A percentile compares a stretch with the other conserved stretches of the same genome.
These are phyloP conservation scores for Caenorhabditis briggsae DNA, from an alignment of 1,140 invertebrate genomes.

Conservation along the genomic window DNA sequence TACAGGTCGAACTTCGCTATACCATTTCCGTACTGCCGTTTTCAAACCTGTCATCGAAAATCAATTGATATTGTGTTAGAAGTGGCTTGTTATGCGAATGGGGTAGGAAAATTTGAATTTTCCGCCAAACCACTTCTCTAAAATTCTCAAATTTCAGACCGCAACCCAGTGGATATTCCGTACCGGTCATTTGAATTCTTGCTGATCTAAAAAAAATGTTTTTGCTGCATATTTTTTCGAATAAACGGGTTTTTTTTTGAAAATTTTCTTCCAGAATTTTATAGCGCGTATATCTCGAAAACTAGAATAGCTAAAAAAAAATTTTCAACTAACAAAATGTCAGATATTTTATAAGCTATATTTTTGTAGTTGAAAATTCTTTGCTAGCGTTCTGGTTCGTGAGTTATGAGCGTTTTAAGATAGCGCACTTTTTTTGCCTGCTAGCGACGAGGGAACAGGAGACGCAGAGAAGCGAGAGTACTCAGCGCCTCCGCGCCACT, in stretches of 20 bases:
- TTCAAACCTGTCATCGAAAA: conserved; percentile 3
- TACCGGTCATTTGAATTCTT: conserved; percentile 31
- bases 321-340: too few species aligned
- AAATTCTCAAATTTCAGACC: background rate
- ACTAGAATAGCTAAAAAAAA: too few species aligned
- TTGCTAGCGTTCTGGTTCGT: too few species aligned
- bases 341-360: too few species aligned
- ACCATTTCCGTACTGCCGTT: conserved; percentile 12
- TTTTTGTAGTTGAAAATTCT: too few species aligned
- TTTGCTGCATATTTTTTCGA: background rate
- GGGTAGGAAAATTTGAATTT: background rate
- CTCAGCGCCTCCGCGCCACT: too few species aligned
- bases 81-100: conserved; percentile 17
- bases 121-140: background rate
- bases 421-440: too few species aligned
- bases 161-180: conserved; percentile 40
- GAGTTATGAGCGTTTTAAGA: too few species aligned
- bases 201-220: background rate
- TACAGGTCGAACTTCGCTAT: conserved; percentile 20
- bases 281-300: too few species aligned
- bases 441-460: too few species aligned
- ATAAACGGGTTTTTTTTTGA: conserved; percentile 20
- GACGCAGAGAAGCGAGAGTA: too few species aligned
- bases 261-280: too few species aligned
- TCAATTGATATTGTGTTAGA: conserved; percentile 4